Evolutionary conservation across 1,140 invertebrate genomes (phyloP), one percentile per base, ranked within the genome.

Genomic region (Leptinotarsa texana): DNA sequence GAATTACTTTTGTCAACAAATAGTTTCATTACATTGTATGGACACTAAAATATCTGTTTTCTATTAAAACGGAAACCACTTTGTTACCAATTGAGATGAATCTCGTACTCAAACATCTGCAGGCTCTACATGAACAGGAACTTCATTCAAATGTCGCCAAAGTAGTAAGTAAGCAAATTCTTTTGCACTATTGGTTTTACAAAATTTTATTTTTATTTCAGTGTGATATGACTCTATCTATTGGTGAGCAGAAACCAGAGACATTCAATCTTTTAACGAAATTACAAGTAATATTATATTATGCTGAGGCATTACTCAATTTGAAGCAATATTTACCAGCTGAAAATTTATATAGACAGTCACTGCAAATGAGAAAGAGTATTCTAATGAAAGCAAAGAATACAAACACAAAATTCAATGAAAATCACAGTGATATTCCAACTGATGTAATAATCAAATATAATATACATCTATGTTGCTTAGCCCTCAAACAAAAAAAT

Each of bases 381-480:
- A 84, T 93, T 42, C 82, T 91, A 8, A 93, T 93, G 82, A 88
- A 84, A 74, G 90, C 89, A 80, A 86, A 84, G 73, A 80, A 75
- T 70, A 33, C 73, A n/a, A 80, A 79, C 65, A 78, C 73, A 63
- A 82, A 82, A 77, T 48, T 77, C 51, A 24, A 68, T 18, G 81
- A 82, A 24, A 80, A 73, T 65, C 78, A 75, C 3, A 80, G 80
- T 71, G 88, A 90, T 77, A 72, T 88, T 21, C 81, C 86, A 65
- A 87, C 87, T n/a, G 90, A 90, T 82, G 86, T 88, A 88, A 93
- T 94, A 79, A 90, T 95, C n/a, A 93, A 93, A 83, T 94, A 91
- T 82, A 90, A 93, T 83, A 89, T 94, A 61, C 89, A 94, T 83
- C 81, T 89, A 22, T 95, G 93, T 85, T 87, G 91, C 78, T 81